phyloP scores from a whole-genome alignment of 30 jellyfish, hydroid and myxozoan species.

The Hydra vulgaris region DNA sequence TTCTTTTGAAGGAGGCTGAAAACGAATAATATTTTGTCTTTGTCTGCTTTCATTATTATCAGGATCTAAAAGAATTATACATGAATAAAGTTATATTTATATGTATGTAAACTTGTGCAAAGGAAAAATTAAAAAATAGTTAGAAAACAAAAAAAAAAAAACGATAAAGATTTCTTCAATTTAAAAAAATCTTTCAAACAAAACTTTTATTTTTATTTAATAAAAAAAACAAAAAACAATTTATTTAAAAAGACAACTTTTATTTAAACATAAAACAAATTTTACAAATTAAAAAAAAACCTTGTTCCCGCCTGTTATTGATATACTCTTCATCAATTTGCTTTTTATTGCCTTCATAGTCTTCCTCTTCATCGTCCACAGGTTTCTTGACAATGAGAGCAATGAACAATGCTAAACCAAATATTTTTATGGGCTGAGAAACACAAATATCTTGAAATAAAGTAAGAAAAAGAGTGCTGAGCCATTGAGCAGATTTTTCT shows the following conservation, averaged over 20 bases:
- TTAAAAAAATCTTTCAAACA: too few species aligned
- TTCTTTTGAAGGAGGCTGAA: slow-evolving; percentile 88
- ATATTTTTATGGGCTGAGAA: slow-evolving; percentile 77
- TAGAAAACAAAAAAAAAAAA: too few species aligned
- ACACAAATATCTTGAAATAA: slow-evolving; percentile 81
- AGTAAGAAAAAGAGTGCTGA: slow-evolving; percentile 64
- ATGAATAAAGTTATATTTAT: not conserved
- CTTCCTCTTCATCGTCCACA: slow-evolving; percentile 48
- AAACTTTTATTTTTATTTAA: too few species aligned
- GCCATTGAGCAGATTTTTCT: slow-evolving; percentile 91
- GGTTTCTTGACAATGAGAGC: slow-evolving; percentile 92
- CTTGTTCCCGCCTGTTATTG: not conserved
- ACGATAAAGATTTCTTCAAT: too few species aligned
- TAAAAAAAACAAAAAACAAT: too few species aligned
- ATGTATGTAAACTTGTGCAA: not conserved
- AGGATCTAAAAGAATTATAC: not conserved
- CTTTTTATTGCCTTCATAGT: slow-evolving; percentile 32
- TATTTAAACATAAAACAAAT: too few species aligned
- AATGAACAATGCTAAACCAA: slow-evolving; percentile 71
- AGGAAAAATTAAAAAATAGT: too few species aligned
- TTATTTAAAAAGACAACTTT: too few species aligned
- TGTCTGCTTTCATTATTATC: not conserved
- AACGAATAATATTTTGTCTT: slow-evolving; percentile 40
- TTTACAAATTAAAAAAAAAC: too few species aligned
- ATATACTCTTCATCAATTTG: slow-evolving; percentile 66